Evolutionary conservation across 1,140 invertebrate species (phyloP).

Genomic region (Melanaphis sacchari): DNA sequence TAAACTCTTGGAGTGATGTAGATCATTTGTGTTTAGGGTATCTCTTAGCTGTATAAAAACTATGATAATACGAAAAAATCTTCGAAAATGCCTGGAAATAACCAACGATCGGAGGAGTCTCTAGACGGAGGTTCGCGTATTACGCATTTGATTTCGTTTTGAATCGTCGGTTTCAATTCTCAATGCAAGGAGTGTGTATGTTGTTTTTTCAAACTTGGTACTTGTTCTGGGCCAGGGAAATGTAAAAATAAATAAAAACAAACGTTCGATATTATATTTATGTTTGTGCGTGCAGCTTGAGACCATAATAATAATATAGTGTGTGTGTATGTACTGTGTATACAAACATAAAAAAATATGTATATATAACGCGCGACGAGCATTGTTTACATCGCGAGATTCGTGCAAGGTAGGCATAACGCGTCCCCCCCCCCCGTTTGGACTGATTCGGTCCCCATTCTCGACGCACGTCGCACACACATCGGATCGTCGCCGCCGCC

Average conservation of each 20-base stretch:
- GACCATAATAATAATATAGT: neutral
- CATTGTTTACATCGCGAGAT: constrained; percentile 34
- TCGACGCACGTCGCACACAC: neutral
- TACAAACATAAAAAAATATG: neutral
- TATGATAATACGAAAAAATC: neutral
- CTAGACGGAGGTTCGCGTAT: neutral
- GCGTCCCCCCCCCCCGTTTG: neutral
- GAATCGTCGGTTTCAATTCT: neutral
- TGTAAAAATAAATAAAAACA: neutral
- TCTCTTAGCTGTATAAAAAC: neutral
- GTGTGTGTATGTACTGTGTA: neutral
- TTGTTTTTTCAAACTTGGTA: neutral
- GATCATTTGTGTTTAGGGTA: neutral
- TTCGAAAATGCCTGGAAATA: neutral
- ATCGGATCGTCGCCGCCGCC: neutral
- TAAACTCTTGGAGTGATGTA: neutral
- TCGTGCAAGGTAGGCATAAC: neutral
- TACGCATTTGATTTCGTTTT: neutral
- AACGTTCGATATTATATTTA: neutral
- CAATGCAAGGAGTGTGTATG: neutral
- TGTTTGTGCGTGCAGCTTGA: neutral
- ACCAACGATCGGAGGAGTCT: neutral
- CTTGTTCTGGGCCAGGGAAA: neutral
- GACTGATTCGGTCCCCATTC: neutral
- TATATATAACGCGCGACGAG: neutral